phyloP scores from a whole-genome alignment of 2,888 invertebrate species.

The Ptychoptera contaminata region DNA sequence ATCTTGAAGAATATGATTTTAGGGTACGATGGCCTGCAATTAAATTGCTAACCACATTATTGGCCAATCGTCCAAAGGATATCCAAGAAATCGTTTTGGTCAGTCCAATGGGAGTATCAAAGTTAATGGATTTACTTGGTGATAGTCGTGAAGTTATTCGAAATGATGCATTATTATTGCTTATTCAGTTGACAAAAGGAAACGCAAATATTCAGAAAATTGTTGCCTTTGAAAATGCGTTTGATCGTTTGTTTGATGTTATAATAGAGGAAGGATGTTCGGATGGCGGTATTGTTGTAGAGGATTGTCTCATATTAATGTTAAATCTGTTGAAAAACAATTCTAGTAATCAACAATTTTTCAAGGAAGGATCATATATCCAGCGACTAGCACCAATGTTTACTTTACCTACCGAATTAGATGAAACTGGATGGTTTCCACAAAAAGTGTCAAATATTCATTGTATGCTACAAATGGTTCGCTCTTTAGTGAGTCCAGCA shows the following conservation, averaged over 20 bases:
- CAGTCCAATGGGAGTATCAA: constrained; percentile 94
- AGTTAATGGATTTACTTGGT: constrained; percentile 87
- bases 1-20: constrained; percentile 91
- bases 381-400: constrained; percentile 84
- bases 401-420: constrained; percentile 49
- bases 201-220: constrained; percentile 98
- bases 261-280: constrained; percentile 81
- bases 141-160: constrained; percentile 91
- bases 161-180: constrained; percentile 81
- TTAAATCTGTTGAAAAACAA: constrained; percentile 88
- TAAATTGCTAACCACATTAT: constrained; percentile 71
- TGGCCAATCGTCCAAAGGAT: constrained; percentile 72
- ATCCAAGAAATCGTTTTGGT: constrained; percentile 76
- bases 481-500: constrained; percentile 85
- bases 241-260: constrained; percentile 87
- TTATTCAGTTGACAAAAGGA: constrained; percentile 75
- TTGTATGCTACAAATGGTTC: constrained; percentile 75
- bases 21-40: constrained; percentile 82
- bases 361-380: constrained; percentile 94
- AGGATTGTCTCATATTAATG: constrained; percentile 89
- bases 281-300: constrained; percentile 94
- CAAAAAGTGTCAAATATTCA: constrained; percentile 92
- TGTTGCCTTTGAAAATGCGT: constrained; percentile 97
- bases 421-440: constrained; percentile 72
- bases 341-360: constrained; percentile 94